Conservation (phyloP, 2,888 invertebrate species). For the Acrobasis repandana region DNA sequence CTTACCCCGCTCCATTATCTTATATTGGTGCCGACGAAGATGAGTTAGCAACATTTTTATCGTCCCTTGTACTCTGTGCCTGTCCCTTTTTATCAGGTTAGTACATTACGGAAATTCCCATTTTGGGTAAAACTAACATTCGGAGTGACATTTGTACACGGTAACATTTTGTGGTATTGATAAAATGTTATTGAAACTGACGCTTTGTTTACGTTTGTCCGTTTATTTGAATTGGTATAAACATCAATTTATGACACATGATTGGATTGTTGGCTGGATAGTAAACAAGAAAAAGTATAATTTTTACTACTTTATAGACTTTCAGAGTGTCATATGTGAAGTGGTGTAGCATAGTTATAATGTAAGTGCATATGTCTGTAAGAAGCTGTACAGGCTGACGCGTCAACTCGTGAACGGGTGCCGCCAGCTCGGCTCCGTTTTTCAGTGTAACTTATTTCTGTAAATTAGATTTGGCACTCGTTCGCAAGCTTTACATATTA, state of each 20-base stretch:
- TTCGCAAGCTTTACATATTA: no score
- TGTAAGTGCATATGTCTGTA: no score
- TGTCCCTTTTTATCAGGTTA: conserved; percentile 45
- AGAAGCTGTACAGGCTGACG: no score
- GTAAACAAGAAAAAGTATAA: neutral
- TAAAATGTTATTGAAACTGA: conserved; percentile 10
- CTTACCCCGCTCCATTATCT: conserved; percentile 59
- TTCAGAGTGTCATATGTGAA: no score
- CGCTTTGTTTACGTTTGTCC: conserved; percentile 6
- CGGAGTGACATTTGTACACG: conserved; percentile 22
- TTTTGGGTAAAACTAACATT: conserved; percentile 18
- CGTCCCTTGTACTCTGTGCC: conserved; percentile 36
- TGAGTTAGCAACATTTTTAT: conserved; percentile 61
- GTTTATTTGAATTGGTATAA: conserved; percentile 1
- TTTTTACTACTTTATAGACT: no score
- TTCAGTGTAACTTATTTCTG: no score
- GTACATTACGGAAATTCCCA: conserved; percentile 36
- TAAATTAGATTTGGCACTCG: no score
- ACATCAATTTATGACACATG: neutral
- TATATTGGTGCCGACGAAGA: conserved; percentile 50
- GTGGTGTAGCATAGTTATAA: no score
- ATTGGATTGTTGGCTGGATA: neutral
- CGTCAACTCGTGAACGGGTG: no score
- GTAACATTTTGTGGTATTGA: conserved; percentile 8
- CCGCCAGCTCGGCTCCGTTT: no score